These are phyloP conservation scores for Strigamia maritima DNA, from an alignment of 2,888 invertebrate species.

Conservation along the genomic window DNA sequence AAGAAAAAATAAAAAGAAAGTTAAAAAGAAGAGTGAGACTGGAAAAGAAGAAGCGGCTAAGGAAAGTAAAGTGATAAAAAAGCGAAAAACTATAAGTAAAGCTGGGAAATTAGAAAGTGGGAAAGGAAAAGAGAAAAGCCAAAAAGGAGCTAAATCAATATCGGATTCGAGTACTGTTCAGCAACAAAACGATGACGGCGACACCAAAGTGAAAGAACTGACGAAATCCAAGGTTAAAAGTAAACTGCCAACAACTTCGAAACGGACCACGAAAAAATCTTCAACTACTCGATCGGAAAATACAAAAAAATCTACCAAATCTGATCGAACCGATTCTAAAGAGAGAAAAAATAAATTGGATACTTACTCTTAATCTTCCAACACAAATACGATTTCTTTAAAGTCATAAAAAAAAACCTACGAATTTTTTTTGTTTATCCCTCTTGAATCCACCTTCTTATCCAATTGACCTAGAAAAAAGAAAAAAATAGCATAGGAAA, in stretches of 20 bases:
- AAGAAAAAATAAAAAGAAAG: conserved; percentile 42
- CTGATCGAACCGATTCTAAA: not conserved
- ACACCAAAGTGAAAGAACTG: not conserved
- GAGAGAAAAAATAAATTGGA: not conserved
- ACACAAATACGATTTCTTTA: not conserved
- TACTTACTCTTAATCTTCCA: not conserved
- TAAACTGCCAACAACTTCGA: not conserved
- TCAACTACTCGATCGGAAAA: not conserved
- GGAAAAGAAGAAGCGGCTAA: not conserved
- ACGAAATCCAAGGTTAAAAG: not conserved
- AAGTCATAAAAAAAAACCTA: no score
- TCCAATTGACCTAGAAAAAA: not conserved
- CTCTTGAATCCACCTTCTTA: not conserved
- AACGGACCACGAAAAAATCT: not conserved
- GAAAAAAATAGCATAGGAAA: not conserved
- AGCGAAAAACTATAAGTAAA: not conserved
- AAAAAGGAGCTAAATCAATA: not conserved
- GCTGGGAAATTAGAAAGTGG: not conserved
- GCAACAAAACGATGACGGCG: not conserved
- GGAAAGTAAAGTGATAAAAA: not conserved
- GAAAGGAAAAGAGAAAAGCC: conserved; percentile 31
- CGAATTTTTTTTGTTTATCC: not conserved
- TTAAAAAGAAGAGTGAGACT: conserved; percentile 44
- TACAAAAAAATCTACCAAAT: not conserved
- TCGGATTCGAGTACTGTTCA: not conserved